These are phyloP conservation scores for Physocephala rufipes DNA, from an alignment of 2,888 invertebrate genomes.

Conservation along the genomic window DNA sequence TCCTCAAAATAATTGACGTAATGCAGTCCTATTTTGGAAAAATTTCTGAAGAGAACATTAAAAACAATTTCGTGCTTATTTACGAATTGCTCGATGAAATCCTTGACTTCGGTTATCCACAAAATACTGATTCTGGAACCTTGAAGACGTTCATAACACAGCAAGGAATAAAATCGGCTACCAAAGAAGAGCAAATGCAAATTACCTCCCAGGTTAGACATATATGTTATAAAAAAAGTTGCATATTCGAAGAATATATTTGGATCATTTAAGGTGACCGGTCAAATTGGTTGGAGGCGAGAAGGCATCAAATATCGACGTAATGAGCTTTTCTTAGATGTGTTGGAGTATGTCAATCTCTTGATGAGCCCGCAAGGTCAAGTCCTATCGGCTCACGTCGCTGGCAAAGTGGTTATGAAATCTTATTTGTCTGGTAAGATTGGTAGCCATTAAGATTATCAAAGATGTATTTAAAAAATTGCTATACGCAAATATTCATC, in stretches of 20 bases:
- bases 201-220: slow-evolving; percentile 88
- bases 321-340: slow-evolving; percentile 98
- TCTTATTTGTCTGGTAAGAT: slow-evolving; percentile 84
- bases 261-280: slow-evolving; percentile 74
- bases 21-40: slow-evolving; percentile 99
- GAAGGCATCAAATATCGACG: slow-evolving; percentile 99
- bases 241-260: neutral
- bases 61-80: slow-evolving; percentile 99
- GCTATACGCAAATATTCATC: neutral
- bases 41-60: slow-evolving; percentile 99
- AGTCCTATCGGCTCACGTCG: slow-evolving; percentile 98
- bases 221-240: neutral
- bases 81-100: slow-evolving; percentile 99
- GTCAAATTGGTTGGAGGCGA: slow-evolving; percentile 98
- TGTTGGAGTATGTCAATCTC: slow-evolving; percentile 97
- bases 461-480: neutral
- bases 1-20: slow-evolving; percentile 96
- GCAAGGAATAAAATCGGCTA: slow-evolving; percentile 98
- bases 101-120: slow-evolving; percentile 99
- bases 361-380: slow-evolving; percentile 99
- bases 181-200: slow-evolving; percentile 99
- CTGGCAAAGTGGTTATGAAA: slow-evolving; percentile 99
- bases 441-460: neutral
- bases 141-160: slow-evolving; percentile 99
- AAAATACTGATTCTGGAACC: slow-evolving; percentile 99